phyloP scores from a whole-genome alignment of 2,113 vertebrate genomes.

The Empidonax alnorum region DNA sequence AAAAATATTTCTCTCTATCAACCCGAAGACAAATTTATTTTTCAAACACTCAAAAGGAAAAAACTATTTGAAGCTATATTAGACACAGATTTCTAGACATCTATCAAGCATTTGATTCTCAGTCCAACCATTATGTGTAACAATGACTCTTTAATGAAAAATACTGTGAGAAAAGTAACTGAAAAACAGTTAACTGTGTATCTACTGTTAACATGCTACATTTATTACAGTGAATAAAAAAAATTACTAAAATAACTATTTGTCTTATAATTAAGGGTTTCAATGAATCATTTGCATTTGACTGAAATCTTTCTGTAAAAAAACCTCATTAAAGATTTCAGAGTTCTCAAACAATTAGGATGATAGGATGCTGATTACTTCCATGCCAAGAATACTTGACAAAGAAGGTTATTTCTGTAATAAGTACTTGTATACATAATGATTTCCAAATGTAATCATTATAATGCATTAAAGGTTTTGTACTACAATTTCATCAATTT shows the following conservation, averaged over 20 bases:
- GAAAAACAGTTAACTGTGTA: neutral
- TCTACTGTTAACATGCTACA: neutral
- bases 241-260: constrained; percentile 19
- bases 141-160: constrained; percentile 24
- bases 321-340: constrained; percentile 61
- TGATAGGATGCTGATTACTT: constrained; percentile 64
- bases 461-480: constrained; percentile 38
- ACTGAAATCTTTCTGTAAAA: constrained; percentile 37
- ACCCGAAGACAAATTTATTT: constrained; percentile 12
- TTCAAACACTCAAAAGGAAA: neutral
- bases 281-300: constrained; percentile 68
- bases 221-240: constrained; percentile 8
- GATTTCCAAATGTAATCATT: constrained; percentile 60
- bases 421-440: constrained; percentile 57
- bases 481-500: constrained; percentile 50
- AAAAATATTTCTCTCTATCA: neutral
- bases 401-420: constrained; percentile 60
- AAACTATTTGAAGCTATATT: neutral
- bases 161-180: constrained; percentile 2
- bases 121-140: constrained; percentile 1
- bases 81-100: neutral
- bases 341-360: constrained; percentile 70
- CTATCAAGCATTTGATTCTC: constrained; percentile 6
- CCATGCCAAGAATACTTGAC: constrained; percentile 51
- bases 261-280: constrained; percentile 58